phyloP scores from a whole-genome alignment of 2,888 invertebrate species.

The Clivina fossor region DNA sequence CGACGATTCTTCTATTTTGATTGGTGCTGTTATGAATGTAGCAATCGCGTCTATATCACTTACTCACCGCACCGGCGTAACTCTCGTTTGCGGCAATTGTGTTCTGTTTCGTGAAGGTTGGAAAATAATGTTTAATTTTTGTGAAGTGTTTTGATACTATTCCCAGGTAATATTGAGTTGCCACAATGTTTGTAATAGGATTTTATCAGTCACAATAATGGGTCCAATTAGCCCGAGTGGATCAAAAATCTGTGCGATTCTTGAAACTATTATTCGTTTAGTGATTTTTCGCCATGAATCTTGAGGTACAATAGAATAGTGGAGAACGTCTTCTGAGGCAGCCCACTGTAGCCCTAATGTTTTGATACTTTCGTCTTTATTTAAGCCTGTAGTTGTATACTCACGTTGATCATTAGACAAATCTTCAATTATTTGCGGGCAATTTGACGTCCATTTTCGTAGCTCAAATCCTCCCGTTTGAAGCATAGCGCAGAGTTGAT shows the following conservation, averaged over 20 bases:
- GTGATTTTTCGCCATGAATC: background rate
- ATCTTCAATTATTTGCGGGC: background rate
- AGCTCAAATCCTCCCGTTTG: too few species aligned
- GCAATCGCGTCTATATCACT: too few species aligned
- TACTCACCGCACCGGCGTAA: too few species aligned
- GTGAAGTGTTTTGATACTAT: too few species aligned
- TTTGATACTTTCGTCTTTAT: constrained; percentile 2
- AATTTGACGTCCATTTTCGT: background rate
- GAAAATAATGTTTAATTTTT: too few species aligned
- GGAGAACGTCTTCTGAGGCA: background rate
- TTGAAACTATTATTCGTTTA: too few species aligned
- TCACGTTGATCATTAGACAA: background rate
- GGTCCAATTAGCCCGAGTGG: constrained; percentile 9
- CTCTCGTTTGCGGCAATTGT: too few species aligned
- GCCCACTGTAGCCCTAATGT: constrained; percentile 3
- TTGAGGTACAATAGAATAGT: background rate
- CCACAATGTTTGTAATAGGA: background rate
- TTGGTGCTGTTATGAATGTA: too few species aligned
- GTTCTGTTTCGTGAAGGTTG: too few species aligned
- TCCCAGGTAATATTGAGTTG: constrained; percentile 2
- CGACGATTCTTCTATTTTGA: too few species aligned
- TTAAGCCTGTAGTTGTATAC: background rate
- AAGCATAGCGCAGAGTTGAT: too few species aligned
- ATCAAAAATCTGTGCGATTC: constrained; percentile 10
- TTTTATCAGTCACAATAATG: background rate